Evolutionary conservation across 1,140 invertebrate genomes (phyloP).

Genomic region (Ceratina australensis): DNA sequence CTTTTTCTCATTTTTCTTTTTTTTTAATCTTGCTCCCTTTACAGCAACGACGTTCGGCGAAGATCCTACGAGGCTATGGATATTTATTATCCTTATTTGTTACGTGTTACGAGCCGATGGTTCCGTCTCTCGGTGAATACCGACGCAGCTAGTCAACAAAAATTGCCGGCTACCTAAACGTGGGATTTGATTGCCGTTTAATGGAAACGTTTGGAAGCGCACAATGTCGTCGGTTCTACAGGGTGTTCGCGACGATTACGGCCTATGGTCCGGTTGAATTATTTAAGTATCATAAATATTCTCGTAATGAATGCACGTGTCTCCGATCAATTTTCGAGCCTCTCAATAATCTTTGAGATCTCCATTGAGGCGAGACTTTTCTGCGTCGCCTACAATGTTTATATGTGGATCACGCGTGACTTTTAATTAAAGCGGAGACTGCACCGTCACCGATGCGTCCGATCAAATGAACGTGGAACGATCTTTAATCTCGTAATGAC

Average conservation of each 20-base stretch:
- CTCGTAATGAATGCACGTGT: constrained; percentile 5
- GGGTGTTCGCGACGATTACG: neutral
- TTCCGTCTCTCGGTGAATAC: neutral
- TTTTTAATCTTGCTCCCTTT: neutral
- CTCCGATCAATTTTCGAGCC: neutral
- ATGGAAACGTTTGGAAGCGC: constrained; percentile 12
- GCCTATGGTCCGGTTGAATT: neutral
- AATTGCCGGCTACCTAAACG: neutral
- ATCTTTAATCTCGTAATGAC: too few relatives aligned
- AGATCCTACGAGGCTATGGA: neutral
- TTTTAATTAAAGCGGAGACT: too few relatives aligned
- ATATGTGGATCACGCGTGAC: too few relatives aligned
- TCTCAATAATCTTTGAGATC: neutral
- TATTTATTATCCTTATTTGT: neutral
- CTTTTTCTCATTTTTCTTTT: too few relatives aligned
- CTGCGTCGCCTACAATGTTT: too few relatives aligned
- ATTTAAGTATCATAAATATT: constrained; percentile 25
- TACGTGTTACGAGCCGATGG: neutral
- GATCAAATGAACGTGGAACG: too few relatives aligned
- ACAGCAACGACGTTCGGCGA: neutral
- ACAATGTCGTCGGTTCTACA: neutral
- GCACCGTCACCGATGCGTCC: too few relatives aligned
- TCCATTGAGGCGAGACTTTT: neutral
- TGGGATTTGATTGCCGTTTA: neutral
- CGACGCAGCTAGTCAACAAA: neutral